These are phyloP conservation scores for Gisinianus flammeolus DNA, from an alignment of 2,888 invertebrate genomes.

Conservation along the genomic window DNA sequence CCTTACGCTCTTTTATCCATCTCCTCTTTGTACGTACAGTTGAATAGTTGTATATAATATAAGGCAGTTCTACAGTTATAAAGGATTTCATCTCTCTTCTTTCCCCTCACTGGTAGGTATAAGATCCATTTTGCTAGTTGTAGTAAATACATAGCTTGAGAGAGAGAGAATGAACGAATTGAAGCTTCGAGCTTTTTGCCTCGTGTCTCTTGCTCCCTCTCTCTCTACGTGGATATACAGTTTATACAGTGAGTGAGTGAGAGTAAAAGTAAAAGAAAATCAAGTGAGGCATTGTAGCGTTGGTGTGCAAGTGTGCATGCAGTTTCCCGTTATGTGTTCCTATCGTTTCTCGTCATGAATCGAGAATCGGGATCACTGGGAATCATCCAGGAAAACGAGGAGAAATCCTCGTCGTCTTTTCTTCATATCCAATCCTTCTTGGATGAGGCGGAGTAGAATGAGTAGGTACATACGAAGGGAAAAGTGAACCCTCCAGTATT, in stretches of 20 bases:
- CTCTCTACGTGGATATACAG: background rate
- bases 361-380: constrained; percentile 24
- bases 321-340: background rate
- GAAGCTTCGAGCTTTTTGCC: too few species aligned
- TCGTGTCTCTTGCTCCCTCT: background rate
- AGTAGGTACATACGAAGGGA: constrained; percentile 15
- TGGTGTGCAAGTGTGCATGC: background rate
- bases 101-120: too few species aligned
- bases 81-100: too few species aligned
- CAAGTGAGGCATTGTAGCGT: background rate
- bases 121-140: too few species aligned
- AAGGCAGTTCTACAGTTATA: background rate
- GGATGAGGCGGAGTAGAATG: constrained; percentile 9
- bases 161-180: too few species aligned
- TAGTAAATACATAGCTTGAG: too few species aligned
- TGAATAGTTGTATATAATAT: background rate
- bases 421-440: constrained; percentile 31
- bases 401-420: constrained; percentile 33
- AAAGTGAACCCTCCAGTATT: constrained; percentile 35
- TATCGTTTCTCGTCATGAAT: constrained; percentile 37
- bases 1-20: background rate
- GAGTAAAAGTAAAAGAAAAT: constrained; percentile 13
- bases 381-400: constrained; percentile 17
- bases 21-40: background rate
- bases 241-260: too few species aligned